These are phyloP conservation scores for Spisula solida DNA, from an alignment of 2,888 invertebrate genomes.

Conservation along the genomic window DNA sequence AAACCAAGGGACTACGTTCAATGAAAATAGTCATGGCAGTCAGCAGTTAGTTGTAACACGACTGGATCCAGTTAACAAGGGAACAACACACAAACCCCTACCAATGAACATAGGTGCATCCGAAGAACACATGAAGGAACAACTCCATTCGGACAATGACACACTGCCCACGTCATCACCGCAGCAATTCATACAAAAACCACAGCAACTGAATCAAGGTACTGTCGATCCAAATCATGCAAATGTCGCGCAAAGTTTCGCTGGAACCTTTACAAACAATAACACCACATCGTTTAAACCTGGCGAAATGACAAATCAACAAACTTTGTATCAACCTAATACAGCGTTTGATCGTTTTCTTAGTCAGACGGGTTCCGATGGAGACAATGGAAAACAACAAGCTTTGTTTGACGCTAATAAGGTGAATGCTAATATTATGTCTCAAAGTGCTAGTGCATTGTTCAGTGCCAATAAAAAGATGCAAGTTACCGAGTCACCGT, in stretches of 20 bases:
- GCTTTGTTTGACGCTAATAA: slow-evolving; percentile 50
- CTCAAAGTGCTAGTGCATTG: background rate
- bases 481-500: background rate
- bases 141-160: background rate
- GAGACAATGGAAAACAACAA: background rate
- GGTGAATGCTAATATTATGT: slow-evolving; percentile 46
- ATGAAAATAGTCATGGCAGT: slow-evolving; percentile 10
- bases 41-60: background rate
- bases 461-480: background rate
- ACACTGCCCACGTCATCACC: background rate
- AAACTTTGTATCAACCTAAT: slow-evolving; percentile 42
- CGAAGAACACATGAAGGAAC: slow-evolving; percentile 10
- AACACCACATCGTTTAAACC: slow-evolving; percentile 39
- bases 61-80: background rate
- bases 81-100: background rate
- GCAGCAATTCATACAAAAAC: slow-evolving; percentile 9
- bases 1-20: background rate
- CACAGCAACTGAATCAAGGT: background rate
- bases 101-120: background rate
- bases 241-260: background rate
- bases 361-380: slow-evolving; percentile 62
- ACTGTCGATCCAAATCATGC: slow-evolving; percentile 3
- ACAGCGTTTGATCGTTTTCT: slow-evolving; percentile 41
- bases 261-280: background rate
- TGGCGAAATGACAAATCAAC: slow-evolving; percentile 36